Evolutionary conservation across 2,113 vertebrate species (phyloP).

Genomic region (Atherinomorus stipes): DNA sequence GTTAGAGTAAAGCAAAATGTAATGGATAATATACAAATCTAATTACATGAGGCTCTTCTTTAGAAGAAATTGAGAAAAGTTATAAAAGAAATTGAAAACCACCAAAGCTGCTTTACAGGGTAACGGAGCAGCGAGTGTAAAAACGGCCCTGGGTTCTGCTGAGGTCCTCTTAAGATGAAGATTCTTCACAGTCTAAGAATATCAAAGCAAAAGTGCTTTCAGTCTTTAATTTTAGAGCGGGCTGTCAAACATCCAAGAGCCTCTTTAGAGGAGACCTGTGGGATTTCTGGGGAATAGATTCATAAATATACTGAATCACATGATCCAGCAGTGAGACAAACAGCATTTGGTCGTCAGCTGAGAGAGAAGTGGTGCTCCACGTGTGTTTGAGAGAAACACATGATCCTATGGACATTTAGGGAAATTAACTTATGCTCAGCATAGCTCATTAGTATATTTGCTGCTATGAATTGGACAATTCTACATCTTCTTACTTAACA

Average conservation of each 20-base stretch:
- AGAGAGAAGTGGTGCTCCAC: not conserved
- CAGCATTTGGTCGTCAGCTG: conserved; percentile 3
- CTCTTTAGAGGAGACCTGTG: conserved; percentile 14
- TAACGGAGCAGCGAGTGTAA: not conserved
- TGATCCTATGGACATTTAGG: no score
- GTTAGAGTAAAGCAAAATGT: not conserved
- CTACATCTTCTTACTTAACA: no score
- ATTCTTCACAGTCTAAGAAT: conserved; percentile 11
- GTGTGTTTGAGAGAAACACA: not conserved
- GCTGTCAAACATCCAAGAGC: conserved; percentile 15
- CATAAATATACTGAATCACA: conserved; percentile 33
- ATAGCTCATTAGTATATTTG: no score
- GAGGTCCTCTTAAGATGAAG: not conserved
- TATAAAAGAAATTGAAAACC: no score
- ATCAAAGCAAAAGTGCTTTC: not conserved
- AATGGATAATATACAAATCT: not conserved
- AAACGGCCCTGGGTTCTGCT: not conserved
- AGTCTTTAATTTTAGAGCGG: conserved; percentile 28
- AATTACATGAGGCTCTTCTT: not conserved
- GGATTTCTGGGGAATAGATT: conserved; percentile 34
- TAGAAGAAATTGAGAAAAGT: not conserved
- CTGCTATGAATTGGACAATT: no score
- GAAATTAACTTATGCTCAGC: no score
- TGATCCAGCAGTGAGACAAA: conserved; percentile 25
- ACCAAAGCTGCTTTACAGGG: not conserved